A percentile compares a stretch with the other conserved stretches of the same genome.
phyloP scores from a whole-genome alignment of 1,140 invertebrate genomes.

The Drosophila carrolli region DNA sequence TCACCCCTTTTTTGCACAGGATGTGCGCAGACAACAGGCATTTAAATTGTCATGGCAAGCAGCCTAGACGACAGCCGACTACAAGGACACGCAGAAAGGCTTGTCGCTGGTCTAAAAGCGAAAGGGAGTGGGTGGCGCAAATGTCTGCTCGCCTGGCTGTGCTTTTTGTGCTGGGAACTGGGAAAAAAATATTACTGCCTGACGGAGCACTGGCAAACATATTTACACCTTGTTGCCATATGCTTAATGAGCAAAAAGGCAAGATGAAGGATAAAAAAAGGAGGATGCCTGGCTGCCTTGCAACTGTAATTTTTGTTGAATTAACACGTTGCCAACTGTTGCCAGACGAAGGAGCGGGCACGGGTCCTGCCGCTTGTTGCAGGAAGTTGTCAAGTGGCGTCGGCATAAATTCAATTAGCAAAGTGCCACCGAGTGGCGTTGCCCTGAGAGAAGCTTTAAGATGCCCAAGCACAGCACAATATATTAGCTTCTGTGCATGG shows the following conservation, averaged over 20 bases:
- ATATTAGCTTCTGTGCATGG: slow-evolving; percentile 39
- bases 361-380: slow-evolving; percentile 25
- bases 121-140: neutral
- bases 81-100: slow-evolving; percentile 60
- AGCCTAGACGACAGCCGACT: slow-evolving; percentile 39
- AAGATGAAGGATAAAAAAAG: slow-evolving; percentile 32
- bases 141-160: slow-evolving; percentile 19
- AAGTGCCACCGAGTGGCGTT: slow-evolving; percentile 59
- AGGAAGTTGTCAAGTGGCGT: slow-evolving; percentile 72
- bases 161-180: slow-evolving; percentile 48
- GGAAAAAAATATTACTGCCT: slow-evolving; percentile 49
- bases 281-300: slow-evolving; percentile 20
- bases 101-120: slow-evolving; percentile 38
- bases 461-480: neutral
- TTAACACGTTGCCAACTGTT: slow-evolving; percentile 79
- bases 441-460: slow-evolving; percentile 17
- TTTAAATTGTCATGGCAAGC: slow-evolving; percentile 76
- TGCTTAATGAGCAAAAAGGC: slow-evolving; percentile 72
- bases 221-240: slow-evolving; percentile 79
- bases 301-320: slow-evolving; percentile 68
- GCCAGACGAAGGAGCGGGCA: slow-evolving; percentile 29
- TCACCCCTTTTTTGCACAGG: slow-evolving; percentile 6
- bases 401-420: slow-evolving; percentile 81
- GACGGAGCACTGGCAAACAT: slow-evolving; percentile 42
- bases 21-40: slow-evolving; percentile 63